Evolutionary conservation across 2,888 invertebrate species (phyloP), one percentile per base, ranked within the genome.

Genomic region (Limnephilus marmoratus): DNA sequence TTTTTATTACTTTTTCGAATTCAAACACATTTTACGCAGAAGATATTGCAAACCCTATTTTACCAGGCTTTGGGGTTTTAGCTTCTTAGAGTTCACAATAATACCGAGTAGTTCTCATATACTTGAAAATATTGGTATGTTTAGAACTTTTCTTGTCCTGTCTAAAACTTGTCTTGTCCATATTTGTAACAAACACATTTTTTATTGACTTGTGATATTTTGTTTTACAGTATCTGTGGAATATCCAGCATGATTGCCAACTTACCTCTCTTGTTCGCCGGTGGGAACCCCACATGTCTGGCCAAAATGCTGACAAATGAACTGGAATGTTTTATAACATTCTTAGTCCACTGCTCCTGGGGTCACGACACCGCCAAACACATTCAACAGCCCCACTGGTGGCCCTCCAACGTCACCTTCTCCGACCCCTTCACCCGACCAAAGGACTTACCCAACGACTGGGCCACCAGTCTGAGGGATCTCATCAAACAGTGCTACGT

Each of bases 311-410:
- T 96, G 49, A 96, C 97, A 94, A 95, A 95, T 92, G 97, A 97
- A 94, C 95, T 97, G 94, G 97, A 97, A 95, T 96, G 96, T 94
- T 97, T 97, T 95, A 97, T 97, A 94, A 97, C 97, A 93, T 97
- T 97, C 94, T 97, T 97, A 97, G 97, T 97, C 94, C 97, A 97
- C 94, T 97, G 97, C 95, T 97, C 97, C 87, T 96, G 97, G 95
- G 97, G 97, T 89, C 97, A 97, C 94, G 96, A 97, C 94, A 96
- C 96, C 34, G 96, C 95, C 68, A 96, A 96, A 94, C 95, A 95
- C 80, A 97, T 97, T 91, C 95, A 96, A 92, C 96, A 97, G 94
- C 97, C 97, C 34, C 97, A 97, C 93, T 97, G 97, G 97, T 97
- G 97, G 97, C 97, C 97, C 13, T 96, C 96, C 94, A 97, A 97